Base-by-base conservation (phyloP, 2,888 invertebrate species). In the Oscheius onirici region DNA sequence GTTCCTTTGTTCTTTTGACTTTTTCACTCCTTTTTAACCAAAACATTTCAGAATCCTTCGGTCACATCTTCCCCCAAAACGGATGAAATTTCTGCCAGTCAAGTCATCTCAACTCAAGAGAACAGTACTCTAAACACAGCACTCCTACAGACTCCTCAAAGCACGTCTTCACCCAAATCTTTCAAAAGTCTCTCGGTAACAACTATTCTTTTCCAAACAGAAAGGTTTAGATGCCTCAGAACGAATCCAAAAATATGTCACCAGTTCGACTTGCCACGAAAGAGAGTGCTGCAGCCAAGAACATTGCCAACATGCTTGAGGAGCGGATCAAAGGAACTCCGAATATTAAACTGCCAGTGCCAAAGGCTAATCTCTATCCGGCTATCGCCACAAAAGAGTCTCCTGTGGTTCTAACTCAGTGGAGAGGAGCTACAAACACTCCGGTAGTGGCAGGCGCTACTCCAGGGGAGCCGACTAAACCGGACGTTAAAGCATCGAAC, bases 401-500 rank as follows among this genome's bases (percentile, higher is more conserved):
- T 17, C 20, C 51, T 24, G 51, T 17, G 1, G 72, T 81, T 17
- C 76, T 75, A 46, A 81, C 81, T 0, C 79, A 78, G 40, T 81
- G 77, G 77, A 63, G 79, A 40, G 79, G 81, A n/a, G 65, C 74
- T 15, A 67, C 71, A 41, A 73, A 73, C 51, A 82, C 80, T 6
- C 82, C 82, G 2, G 78, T 82, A 0, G 79, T 80, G 0, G 60
- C 74, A 52, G 80, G 82, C 28, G 73, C 79, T 1, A 67, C 71
- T 34, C 75, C 79, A 22, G 73, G 73, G 0, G 77, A 79, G 40
- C 75, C 74, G 51, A 79, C 79, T 0, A 71, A 71, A 8, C 65
- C 75, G 8, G 75, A 75, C 43, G 60, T 74, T 10, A 69, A 76
- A 2, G 73, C 76, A 1, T 66, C 76, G 1, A 63, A 46, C 22